phyloP scores from a whole-genome alignment of 92 coral and sea anemone genomes.

The Epizoanthus ramosus region DNA sequence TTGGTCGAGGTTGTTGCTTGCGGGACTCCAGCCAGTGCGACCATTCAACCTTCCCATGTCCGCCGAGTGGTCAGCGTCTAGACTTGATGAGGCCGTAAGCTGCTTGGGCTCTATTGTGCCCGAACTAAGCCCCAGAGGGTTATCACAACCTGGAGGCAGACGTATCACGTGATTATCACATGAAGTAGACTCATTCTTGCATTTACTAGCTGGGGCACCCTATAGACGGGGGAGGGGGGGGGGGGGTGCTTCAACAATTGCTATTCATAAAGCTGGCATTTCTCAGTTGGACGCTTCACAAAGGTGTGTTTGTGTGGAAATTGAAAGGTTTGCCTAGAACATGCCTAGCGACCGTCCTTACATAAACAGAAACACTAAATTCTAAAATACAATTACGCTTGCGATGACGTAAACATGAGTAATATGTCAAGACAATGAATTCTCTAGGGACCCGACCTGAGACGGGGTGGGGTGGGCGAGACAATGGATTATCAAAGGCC shows the following conservation, averaged over 20 bases:
- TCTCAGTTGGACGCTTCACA: too few species aligned
- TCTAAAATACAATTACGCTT: neutral
- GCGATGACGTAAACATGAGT: too few species aligned
- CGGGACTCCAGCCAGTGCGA: conserved; percentile 59
- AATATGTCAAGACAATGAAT: too few species aligned
- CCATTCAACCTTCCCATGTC: conserved; percentile 63
- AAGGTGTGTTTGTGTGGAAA: too few species aligned
- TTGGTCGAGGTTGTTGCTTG: conserved; percentile 24
- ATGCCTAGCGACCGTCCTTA: neutral
- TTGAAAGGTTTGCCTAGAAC: conserved; percentile 35
- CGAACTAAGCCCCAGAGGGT: conserved; percentile 51
- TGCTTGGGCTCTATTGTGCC: conserved; percentile 46
- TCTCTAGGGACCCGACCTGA: too few species aligned
- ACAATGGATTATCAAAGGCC: too few species aligned
- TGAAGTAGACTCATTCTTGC: too few species aligned
- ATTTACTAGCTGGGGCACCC: too few species aligned
- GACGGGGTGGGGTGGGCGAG: too few species aligned
- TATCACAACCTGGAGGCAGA: conserved; percentile 46
- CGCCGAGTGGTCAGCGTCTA: conserved; percentile 57
- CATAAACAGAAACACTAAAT: conserved; percentile 7
- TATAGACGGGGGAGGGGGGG: too few species aligned
- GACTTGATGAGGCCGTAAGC: conserved; percentile 49
- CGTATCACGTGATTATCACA: neutral
- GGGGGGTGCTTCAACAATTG: too few species aligned
- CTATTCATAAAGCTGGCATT: too few species aligned